Evolutionary conservation across 2,797 vertebrate genomes (phyloP), one percentile per base, ranked within the genome.

Genomic region (Manis javanica): DNA sequence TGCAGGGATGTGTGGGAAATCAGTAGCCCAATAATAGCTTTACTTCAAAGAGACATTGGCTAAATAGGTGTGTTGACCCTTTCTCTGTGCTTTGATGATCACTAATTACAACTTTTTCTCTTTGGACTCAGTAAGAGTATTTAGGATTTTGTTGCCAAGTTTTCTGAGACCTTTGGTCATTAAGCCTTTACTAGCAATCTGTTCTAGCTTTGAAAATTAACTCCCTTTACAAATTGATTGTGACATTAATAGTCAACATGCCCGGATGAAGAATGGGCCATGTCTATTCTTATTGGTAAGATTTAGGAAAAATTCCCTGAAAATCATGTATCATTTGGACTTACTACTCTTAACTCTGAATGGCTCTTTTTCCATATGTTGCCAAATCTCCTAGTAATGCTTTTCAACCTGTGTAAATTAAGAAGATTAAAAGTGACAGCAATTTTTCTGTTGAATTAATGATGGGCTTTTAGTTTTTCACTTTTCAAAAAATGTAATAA

Each of bases 221-320:
- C 46, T 49, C 3, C 57, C 1, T 11, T n/a, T 87, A 53, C 75
- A 97, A 94, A 96, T 90, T 39, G 55, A 87, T 81, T 96, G 71
- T 97, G 95, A 94, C 66, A 1, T 92, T 94, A 94, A 90, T 87
- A 69, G 81, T 94, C 91, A 92, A 84, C 64, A 79, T 71, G 91
- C 46, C 79, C 39, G 34, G 59, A 84, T 84, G 66, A 96, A 88
- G 81, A 96, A 95, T 94, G 91, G 88, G 88, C 51, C n/a, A 14
- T 61, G 85, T 87, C 55, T 72, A 82, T 92, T 86, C 82, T 90
- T 75, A 69, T 39, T 96, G 89, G 81, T 83, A 90, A 87, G 71
- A 90, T 59, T 29, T 94, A 46, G 49, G 81, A 85, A 81, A 46
- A 64, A 66, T 90, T 88, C 49, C 66, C 49, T 92, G 82, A 79